Evolutionary conservation across 2,888 invertebrate genomes (phyloP).

Genomic region (Holacanthella duospinosa): DNA sequence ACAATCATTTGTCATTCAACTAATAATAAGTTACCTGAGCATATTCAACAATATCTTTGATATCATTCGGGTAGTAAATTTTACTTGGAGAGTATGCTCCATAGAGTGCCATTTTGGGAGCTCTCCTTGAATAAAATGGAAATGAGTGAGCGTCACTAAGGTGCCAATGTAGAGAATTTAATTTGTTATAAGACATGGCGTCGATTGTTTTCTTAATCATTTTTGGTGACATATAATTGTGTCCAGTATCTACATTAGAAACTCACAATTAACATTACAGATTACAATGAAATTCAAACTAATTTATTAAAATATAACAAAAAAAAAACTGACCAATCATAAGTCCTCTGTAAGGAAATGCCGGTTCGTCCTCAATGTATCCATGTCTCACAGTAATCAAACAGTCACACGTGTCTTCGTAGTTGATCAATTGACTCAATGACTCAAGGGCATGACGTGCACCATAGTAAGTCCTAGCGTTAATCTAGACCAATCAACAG

Average conservation of each 20-base stretch:
- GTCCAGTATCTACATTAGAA: slow-evolving; percentile 56
- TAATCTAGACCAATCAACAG: slow-evolving; percentile 30
- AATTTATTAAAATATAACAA: too few relatives aligned
- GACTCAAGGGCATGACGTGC: slow-evolving; percentile 68
- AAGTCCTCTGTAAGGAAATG: slow-evolving; percentile 73
- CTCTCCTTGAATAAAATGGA: slow-evolving; percentile 64
- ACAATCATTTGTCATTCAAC: too few relatives aligned
- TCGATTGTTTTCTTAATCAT: slow-evolving; percentile 63
- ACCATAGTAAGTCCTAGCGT: slow-evolving; percentile 51
- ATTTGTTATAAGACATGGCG: slow-evolving; percentile 74
- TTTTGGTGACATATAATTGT: slow-evolving; percentile 69
- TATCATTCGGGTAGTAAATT: slow-evolving; percentile 57
- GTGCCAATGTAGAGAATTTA: slow-evolving; percentile 91
- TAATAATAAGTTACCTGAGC: too few relatives aligned
- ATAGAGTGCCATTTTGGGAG: slow-evolving; percentile 63
- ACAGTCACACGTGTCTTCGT: slow-evolving; percentile 41
- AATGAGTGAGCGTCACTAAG: slow-evolving; percentile 85
- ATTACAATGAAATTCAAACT: neutral
- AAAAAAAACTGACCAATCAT: slow-evolving; percentile 50
- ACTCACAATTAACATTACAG: neutral
- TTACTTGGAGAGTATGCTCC: slow-evolving; percentile 48
- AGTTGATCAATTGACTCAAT: slow-evolving; percentile 56
- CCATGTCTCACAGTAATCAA: slow-evolving; percentile 54
- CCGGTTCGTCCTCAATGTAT: slow-evolving; percentile 63
- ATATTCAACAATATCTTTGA: slow-evolving; percentile 56